Evolutionary conservation across 2,797 vertebrate species (phyloP).

Genomic region (Caiman crocodilus): DNA sequence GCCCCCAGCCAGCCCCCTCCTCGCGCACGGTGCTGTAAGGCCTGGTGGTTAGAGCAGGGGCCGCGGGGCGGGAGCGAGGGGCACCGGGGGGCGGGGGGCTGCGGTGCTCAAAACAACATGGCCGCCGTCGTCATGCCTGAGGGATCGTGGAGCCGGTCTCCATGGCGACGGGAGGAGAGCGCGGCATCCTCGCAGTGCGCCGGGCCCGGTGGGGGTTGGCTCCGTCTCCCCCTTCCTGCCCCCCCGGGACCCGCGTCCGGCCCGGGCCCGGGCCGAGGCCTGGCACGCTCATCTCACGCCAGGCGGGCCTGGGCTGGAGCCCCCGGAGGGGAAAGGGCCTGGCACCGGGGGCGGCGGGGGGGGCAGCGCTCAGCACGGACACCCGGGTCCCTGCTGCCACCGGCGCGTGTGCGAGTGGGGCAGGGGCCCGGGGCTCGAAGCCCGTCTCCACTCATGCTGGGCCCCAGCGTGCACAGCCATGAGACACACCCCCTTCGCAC

Average conservation of each 20-base stretch:
- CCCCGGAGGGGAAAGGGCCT: too few species aligned
- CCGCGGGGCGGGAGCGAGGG: neutral
- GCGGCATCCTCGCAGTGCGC: constrained; percentile 70
- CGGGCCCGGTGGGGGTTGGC: neutral
- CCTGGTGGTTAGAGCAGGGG: neutral
- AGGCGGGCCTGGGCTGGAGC: too few species aligned
- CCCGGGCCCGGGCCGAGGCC: neutral
- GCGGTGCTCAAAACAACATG: constrained; percentile 61
- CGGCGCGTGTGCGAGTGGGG: too few species aligned
- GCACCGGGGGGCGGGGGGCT: neutral
- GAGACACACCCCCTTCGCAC: too few species aligned
- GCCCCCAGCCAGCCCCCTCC: too few species aligned
- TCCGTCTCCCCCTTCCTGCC: neutral
- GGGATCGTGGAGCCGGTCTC: constrained; percentile 79
- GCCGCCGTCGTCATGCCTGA: constrained; percentile 74
- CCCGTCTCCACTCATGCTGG: too few species aligned
- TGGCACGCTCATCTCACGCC: neutral
- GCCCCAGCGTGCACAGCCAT: too few species aligned
- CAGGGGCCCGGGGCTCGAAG: too few species aligned
- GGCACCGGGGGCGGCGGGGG: too few species aligned
- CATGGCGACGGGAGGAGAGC: constrained; percentile 73
- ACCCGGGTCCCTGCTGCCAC: too few species aligned
- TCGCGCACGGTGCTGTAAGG: neutral
- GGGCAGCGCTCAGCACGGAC: too few species aligned
- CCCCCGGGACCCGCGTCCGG: too few species aligned